Evolutionary conservation across 2,888 invertebrate genomes (phyloP).

Genomic region (Trilocha varians): DNA sequence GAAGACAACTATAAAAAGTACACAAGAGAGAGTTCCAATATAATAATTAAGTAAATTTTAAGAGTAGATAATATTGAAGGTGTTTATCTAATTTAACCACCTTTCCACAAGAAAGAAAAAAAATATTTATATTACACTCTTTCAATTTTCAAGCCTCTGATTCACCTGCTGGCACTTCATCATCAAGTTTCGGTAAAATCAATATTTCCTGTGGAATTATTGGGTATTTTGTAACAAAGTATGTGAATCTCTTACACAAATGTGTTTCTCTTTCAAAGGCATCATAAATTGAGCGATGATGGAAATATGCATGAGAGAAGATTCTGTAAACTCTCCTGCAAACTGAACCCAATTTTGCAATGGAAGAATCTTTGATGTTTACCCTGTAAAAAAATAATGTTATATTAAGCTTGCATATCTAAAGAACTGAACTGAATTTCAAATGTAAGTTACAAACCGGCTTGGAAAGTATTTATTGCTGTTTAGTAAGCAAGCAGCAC

Average conservation of each 20-base stretch:
- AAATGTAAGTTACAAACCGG: slow-evolving; percentile 74
- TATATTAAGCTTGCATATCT: not conserved
- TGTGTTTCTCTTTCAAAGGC: slow-evolving; percentile 98
- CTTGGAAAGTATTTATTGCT: slow-evolving; percentile 99
- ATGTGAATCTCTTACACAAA: slow-evolving; percentile 95
- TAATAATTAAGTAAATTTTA: no score
- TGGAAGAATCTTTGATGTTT: slow-evolving; percentile 98
- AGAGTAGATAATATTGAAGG: no score
- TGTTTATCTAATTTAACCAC: no score
- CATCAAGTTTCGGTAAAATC: slow-evolving; percentile 96
- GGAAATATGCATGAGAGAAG: slow-evolving; percentile 99
- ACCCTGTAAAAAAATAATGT: slow-evolving; percentile 76
- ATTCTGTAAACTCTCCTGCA: slow-evolving; percentile 99
- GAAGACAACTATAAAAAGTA: slow-evolving; percentile 5
- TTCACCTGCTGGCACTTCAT: slow-evolving; percentile 75
- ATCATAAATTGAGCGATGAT: slow-evolving; percentile 97
- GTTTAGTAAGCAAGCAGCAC: slow-evolving; percentile 98
- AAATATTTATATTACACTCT: no score
- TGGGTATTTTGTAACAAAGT: slow-evolving; percentile 98
- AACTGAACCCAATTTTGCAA: slow-evolving; percentile 98
- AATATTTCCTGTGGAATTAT: slow-evolving; percentile 98
- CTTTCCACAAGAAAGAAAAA: no score
- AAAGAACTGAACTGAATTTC: not conserved
- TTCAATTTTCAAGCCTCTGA: slow-evolving; percentile 57
- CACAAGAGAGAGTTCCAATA: no score